Base-by-base conservation (phyloP, 2,888 invertebrate species). In the Acrocyrtus sp. region DNA sequence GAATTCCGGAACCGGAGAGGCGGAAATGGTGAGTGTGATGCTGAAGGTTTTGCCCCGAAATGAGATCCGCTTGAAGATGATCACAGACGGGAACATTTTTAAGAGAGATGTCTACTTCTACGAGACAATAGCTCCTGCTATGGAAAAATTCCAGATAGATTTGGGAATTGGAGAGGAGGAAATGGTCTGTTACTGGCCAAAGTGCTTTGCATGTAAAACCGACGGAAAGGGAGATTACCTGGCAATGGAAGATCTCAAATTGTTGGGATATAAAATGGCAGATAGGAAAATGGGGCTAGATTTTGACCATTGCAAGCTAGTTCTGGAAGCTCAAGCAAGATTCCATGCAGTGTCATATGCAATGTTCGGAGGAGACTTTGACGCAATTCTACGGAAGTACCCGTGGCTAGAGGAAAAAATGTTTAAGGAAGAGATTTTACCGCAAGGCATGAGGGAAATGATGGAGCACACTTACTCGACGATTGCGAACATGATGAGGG, bases 261-360 rank as follows among this genome's bases (percentile, higher is more conserved):
- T 21, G 19, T 27, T 48, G 27, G 72, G 72, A 41, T 77, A 66
- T 26, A 41, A 39, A 27, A 62, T 63, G 63, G 63, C 60, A 0
- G 78, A 65, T 50, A 76, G 81, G 8, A 15, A 29, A 0, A 15
- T 27, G 2, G 81, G 81, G 2, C n/a, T 81, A 26, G 78, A 80
- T 22, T 60, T 70, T 17, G 69, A 75, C 8, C 79, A 81, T 26
- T 41, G 54, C 1, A 21, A 39, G 2, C 22, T 75, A 0, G 76
- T 77, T 3, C 43, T 81, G 15, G 47, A 58, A 5, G 72, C 73
- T 22, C 50, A 80, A 21, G 81, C 78, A 0, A 61, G 57, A 29
- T 80, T 68, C 43, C 81, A 81, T 61, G 78, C 79, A 5, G 47
- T 78, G 12, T 80, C 79, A 0, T 80, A 45, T 26, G 79, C 75